Percentiles rank a stretch among this genome's conserved stretches.
phyloP scores from a whole-genome alignment of 1,140 invertebrate genomes.

The Drosophila sturtevanti region DNA sequence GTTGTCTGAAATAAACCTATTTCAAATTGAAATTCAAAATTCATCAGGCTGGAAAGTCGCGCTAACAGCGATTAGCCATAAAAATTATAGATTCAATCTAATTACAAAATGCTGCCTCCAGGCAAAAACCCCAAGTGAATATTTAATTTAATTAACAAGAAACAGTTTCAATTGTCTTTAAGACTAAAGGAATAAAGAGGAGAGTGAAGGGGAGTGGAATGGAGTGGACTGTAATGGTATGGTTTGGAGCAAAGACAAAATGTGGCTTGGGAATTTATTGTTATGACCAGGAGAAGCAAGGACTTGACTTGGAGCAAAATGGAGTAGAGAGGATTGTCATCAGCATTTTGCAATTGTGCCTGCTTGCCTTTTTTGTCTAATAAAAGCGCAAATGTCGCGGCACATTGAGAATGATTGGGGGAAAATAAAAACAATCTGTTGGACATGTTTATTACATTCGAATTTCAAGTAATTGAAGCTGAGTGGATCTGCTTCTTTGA shows the following conservation, averaged over 20 bases:
- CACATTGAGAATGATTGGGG: conserved; percentile 58
- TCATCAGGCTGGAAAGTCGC: conserved; percentile 12
- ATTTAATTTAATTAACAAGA: conserved; percentile 82
- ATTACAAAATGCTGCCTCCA: conserved; percentile 73
- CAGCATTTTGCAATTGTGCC: conserved; percentile 35
- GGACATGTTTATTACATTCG: conserved; percentile 78
- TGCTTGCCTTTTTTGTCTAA: conserved; percentile 28
- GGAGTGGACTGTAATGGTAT: no score
- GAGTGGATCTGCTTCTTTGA: conserved; percentile 64
- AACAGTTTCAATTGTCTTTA: conserved; percentile 61
- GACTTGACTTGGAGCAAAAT: conserved; percentile 13
- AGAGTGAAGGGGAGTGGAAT: background rate
- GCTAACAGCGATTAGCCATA: conserved; percentile 73
- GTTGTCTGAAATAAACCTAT: background rate
- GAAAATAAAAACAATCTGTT: conserved; percentile 71
- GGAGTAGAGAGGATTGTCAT: conserved; percentile 33
- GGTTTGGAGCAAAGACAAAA: background rate
- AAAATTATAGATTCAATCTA: conserved; percentile 83
- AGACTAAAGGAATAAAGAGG: background rate
- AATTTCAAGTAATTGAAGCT: conserved; percentile 72
- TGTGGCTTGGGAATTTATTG: conserved; percentile 70
- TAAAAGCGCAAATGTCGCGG: conserved; percentile 57
- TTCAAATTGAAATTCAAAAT: conserved; percentile 12
- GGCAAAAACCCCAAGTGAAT: conserved; percentile 58
- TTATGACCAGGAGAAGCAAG: conserved; percentile 73